These are phyloP conservation scores for Morelia viridis DNA, from an alignment of 2,797 vertebrate genomes.

Conservation along the genomic window DNA sequence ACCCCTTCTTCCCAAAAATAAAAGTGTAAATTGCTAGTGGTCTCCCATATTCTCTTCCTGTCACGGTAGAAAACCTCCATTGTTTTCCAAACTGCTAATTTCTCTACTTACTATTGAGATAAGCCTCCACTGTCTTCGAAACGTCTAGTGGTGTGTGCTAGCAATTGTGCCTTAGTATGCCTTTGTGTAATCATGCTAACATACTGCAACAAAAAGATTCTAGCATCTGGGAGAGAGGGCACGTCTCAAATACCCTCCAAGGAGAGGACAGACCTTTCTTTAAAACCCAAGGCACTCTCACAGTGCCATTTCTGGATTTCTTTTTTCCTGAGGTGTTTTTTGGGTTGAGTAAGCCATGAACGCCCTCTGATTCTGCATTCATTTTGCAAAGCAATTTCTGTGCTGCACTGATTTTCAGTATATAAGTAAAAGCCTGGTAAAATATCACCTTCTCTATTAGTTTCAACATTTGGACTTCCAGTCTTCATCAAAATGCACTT, in stretches of 20 bases:
- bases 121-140: background rate
- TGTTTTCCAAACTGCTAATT: background rate
- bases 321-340: constrained; percentile 30
- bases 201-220: background rate
- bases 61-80: background rate
- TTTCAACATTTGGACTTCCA: constrained; percentile 38
- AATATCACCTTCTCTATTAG: constrained; percentile 39
- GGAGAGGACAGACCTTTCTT: background rate
- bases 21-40: background rate
- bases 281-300: background rate
- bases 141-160: background rate
- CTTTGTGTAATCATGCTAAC: background rate
- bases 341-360: background rate
- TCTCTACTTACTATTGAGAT: background rate
- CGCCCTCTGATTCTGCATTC: constrained; percentile 14
- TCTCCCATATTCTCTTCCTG: background rate
- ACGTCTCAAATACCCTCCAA: background rate
- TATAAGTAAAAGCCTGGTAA: constrained; percentile 39
- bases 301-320: constrained; percentile 10
- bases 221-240: background rate
- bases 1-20: background rate
- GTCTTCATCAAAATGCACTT: constrained; percentile 42
- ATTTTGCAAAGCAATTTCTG: constrained; percentile 43
- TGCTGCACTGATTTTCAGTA: constrained; percentile 26
- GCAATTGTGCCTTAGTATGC: background rate